Conservation (phyloP, 2,797 vertebrate genomes). For the Hypotaenidia philippensis region DNA sequence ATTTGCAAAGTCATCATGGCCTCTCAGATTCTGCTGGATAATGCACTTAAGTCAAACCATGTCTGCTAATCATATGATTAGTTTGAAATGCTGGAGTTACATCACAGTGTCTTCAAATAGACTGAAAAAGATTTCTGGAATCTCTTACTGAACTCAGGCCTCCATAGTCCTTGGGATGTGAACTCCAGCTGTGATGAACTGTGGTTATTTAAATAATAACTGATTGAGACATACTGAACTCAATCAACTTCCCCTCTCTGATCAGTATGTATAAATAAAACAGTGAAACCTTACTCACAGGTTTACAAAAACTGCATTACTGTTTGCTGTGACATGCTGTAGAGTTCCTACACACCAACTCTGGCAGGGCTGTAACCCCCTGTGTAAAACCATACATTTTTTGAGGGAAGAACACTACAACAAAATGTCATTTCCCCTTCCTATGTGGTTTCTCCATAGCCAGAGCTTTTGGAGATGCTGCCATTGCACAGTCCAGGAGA, state of each 20-base stretch:
- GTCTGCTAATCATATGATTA: not conserved
- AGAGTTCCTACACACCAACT: not conserved
- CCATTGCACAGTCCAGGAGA: not conserved
- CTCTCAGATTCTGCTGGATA: not conserved
- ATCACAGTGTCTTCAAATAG: not conserved
- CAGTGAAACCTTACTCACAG: not conserved
- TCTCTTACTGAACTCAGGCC: not conserved
- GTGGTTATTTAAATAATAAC: constrained; percentile 27
- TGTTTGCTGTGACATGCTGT: not conserved
- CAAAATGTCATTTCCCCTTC: not conserved
- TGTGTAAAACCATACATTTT: not conserved
- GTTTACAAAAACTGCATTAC: not conserved
- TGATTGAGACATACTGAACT: not conserved
- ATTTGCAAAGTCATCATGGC: not conserved
- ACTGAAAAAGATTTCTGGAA: not conserved
- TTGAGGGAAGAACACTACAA: not conserved
- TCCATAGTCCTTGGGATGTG: not conserved
- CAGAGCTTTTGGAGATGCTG: not conserved
- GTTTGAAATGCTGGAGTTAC: not conserved
- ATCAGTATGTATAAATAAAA: not conserved
- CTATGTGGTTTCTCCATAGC: not conserved
- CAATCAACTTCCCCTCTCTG: not conserved
- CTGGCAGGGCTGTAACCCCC: not conserved
- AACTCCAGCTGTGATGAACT: not conserved
- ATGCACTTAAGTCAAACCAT: not conserved